Base-by-base conservation (phyloP, 2,797 vertebrate genomes). In the Amniataba percoides region DNA sequence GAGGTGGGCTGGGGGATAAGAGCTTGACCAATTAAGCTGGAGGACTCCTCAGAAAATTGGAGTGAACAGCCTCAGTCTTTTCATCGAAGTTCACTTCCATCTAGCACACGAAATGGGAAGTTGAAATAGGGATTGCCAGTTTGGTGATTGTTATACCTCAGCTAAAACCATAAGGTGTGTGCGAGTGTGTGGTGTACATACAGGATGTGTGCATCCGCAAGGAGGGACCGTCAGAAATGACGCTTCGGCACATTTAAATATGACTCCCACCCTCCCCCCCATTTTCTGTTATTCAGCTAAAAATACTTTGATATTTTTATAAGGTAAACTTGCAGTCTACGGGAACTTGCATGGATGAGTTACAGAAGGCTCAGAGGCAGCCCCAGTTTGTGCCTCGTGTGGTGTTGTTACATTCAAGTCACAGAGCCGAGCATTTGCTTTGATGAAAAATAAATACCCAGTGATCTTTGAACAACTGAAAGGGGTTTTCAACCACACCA, bases 1-100 rank as follows among this genome's bases (percentile, higher is more conserved):
- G 89, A 89, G 91, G 92, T 93, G 88, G 92, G 89, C 83, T 80
- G 84, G 80, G 87, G 81, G 88, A 93, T 93, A 91, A 92, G 86
- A 92, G 89, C 90, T 90, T 85, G 84, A 91, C 92, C 92, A 94
- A 93, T 94, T 94, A 94, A 92, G 84, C 80, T 88, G 83, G 89
- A 90, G 87, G 89, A 92, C 82, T 90, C 75, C 80, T 88, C 83
- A 74, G 89, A 93, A 92, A 91, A 91, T 91, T 92, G 88, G 83
- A 92, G 80, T 75, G 88, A 91, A 72, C 86, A 58, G 91, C 71
- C 67, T 88, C 78, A 82, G 86, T 92, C 85, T 88, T 91, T 91
- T 89, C 84, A 84, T 81, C 23, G 51, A 77, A 88, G 76, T 89
- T 93, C 81, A 80, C 82, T 86, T 88, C 84, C 80, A 86, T 86